Evolutionary conservation across 2,888 invertebrate species (phyloP).

Genomic region (Limnephilus lunatus): DNA sequence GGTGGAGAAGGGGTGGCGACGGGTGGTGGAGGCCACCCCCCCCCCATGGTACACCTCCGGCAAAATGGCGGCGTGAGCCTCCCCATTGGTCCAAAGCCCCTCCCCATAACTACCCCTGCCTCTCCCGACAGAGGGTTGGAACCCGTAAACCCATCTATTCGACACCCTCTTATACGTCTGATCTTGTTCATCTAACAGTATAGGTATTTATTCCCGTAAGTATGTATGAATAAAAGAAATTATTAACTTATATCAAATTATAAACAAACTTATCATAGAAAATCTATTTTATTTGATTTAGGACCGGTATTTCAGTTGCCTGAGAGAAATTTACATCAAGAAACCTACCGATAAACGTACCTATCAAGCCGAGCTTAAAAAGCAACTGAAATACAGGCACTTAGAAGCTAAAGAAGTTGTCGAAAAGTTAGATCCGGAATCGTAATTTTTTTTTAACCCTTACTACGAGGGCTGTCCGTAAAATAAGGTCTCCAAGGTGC

Average conservation of each 20-base stretch:
- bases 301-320: too few species aligned
- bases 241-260: not conserved
- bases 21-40: constrained; percentile 13
- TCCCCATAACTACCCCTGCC: not conserved
- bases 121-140: not conserved
- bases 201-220: not conserved
- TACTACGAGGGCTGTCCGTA: too few species aligned
- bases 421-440: too few species aligned
- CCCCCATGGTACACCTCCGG: not conserved
- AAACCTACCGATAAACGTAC: too few species aligned
- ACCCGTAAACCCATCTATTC: not conserved
- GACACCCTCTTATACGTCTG: not conserved
- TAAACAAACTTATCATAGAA: too few species aligned
- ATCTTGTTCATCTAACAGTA: not conserved
- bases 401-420: too few species aligned
- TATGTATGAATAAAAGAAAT: not conserved
- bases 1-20: constrained; percentile 8
- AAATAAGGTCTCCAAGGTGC: too few species aligned
- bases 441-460: too few species aligned
- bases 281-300: too few species aligned
- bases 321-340: too few species aligned
- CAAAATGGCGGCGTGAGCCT: constrained; percentile 37
- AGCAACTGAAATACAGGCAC: too few species aligned
- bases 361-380: too few species aligned
- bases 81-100: constrained; percentile 8